phyloP scores from a whole-genome alignment of 2,113 vertebrate genomes.

The Microcebus tavaratra region DNA sequence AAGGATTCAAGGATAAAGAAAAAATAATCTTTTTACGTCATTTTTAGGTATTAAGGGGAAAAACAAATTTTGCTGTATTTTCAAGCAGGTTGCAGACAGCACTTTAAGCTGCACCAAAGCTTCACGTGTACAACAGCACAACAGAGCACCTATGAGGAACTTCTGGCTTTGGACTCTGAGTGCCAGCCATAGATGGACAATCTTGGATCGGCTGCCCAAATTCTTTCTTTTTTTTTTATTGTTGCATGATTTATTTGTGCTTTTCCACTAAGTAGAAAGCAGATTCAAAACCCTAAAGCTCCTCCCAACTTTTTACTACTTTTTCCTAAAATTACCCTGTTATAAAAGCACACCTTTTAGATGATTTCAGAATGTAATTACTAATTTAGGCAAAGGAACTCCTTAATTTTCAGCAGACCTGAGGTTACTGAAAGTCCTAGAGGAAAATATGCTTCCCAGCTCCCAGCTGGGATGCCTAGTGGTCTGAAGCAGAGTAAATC shows the following conservation, averaged over 20 bases:
- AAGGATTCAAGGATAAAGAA: background rate
- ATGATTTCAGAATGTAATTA: background rate
- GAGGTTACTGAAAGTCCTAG: background rate
- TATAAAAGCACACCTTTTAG: background rate
- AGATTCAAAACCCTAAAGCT: background rate
- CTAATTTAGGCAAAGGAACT: background rate
- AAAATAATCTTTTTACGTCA: background rate
- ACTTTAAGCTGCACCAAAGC: background rate
- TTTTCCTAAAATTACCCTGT: background rate
- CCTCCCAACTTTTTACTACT: background rate
- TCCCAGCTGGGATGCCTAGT: background rate
- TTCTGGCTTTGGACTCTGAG: background rate
- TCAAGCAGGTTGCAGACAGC: background rate
- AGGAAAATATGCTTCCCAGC: background rate
- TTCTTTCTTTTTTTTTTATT: background rate
- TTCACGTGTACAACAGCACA: background rate
- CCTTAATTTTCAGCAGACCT: background rate
- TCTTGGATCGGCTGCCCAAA: background rate
- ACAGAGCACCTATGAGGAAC: background rate
- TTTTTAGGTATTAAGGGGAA: no score
- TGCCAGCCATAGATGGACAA: background rate
- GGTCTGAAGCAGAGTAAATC: background rate
- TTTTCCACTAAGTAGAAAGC: conserved; percentile 26
- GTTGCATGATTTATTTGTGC: background rate
- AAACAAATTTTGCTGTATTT: no score